Base-by-base conservation (phyloP, 2,888 invertebrate species). In the Heliconius erato region DNA sequence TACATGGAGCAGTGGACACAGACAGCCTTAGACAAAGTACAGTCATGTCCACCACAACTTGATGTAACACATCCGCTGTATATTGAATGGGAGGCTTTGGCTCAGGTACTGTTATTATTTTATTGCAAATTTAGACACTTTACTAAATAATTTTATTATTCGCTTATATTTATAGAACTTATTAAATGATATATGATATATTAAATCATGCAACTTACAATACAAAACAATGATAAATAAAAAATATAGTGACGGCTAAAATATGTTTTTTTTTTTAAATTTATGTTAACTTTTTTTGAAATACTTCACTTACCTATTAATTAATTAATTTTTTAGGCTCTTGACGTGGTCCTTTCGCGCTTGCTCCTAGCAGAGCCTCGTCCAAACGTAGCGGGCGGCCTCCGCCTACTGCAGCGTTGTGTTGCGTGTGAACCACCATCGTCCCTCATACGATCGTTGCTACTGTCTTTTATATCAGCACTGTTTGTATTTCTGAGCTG, bases 401-500 rank as follows among this genome's bases (percentile, higher is more conserved):
- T 99, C 82, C 96, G 97, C 84, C 95, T 99, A 79, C 95, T 99
- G 82, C 97, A 98, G 91, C 96, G 98, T 87, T 98, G 98, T 90
- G 96, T 99, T 81, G 96, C 96, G 54, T 97, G 97, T 89, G 96
- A 97, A 82, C 98, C 98, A 0, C 96, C 96, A 81, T 98, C 99
- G 93, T 98, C 99, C 2, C 95, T 98, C 85, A 97, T 99, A 79
- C 95, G 98, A 40, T 99, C 99, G 0, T 97, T 98, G 78, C 93
- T 98, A 81, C 95, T 99, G n/a, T 99, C 99, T 0, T 98, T 98
- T 93, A 98, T 99, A 86, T 99, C 99, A 2, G 98, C 99, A 0
- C 96, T 99, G 3, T 99, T 99, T 91, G 98, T 98, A 49, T 99
- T 99, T 94, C 96, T 99, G 35, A 98, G 98, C 89, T 98, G 98